Base-by-base conservation (phyloP, 2,888 invertebrate genomes). In the Leptinotarsa juncta region DNA sequence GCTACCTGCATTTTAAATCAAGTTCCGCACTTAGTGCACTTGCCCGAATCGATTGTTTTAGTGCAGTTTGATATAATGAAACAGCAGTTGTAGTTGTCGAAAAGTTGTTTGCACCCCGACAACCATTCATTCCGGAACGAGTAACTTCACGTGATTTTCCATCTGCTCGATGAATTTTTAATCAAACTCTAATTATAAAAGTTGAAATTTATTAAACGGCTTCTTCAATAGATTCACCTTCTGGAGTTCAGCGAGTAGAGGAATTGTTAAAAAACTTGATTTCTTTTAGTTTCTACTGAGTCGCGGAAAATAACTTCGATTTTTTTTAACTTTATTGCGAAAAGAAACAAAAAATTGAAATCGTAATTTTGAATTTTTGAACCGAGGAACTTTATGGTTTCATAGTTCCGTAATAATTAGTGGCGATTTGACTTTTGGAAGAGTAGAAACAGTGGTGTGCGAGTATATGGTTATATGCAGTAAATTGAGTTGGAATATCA, bases 31-130 rank as follows among this genome's bases (percentile, higher is more conserved):
- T 48, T 48, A 72, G 32, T 68, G 53, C 42, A 68, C 68, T 55
- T 66, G 49, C 70, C 60, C 14, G 65, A 77, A 79, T 81, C 79
- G 79, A 79, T 81, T 76, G 66, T 55, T 70, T 77, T 75, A 78
- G 78, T 79, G 81, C 75, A 79, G 77, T 77, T 79, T 77, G 78
- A 79, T 79, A 76, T 74, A 79, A 78, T 78, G 76, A 79, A 79
- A 81, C 76, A 79, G 77, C 73, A 79, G 75, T 78, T 74, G 72
- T 77, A 81, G 73, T 78, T 79, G 70, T 72, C 68, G 72, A 77
- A 77, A 79, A 81, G 74, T 81, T 79, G 78, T 79, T 79, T 76
- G 75, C 72, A 77, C 77, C 75, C 71, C 65, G 62, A 71, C 48
- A 62, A 70, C 76, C 66, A 72, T 78, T 75, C 71, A 51, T 69